Evolutionary conservation across 2,888 invertebrate species (phyloP).

Genomic region (Polydrusus pterygomalis): DNA sequence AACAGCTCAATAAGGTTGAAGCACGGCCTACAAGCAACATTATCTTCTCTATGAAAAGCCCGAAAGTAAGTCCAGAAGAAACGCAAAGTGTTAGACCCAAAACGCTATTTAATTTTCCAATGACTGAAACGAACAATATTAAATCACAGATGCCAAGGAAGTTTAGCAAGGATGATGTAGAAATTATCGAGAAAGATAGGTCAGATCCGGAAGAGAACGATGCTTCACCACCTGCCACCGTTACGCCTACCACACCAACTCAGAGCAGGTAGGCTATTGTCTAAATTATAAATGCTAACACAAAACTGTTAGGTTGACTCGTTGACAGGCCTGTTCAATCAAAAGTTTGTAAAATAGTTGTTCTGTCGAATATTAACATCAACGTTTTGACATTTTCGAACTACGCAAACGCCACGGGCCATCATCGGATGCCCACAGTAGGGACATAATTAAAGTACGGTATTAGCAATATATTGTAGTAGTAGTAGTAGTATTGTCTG

Average conservation of each 20-base stretch:
- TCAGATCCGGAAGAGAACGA: constrained; percentile 58
- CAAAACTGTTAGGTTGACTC: too few species aligned
- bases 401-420: too few species aligned
- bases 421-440: too few species aligned
- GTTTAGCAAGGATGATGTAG: constrained; percentile 66
- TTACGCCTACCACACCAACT: constrained; percentile 54
- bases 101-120: constrained; percentile 55
- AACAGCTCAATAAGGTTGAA: constrained; percentile 83
- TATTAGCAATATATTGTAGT: too few species aligned
- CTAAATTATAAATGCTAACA: too few species aligned
- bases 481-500: too few species aligned
- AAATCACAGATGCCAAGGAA: constrained; percentile 60
- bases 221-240: constrained; percentile 55
- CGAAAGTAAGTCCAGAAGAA: constrained; percentile 61
- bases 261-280: constrained; percentile 40
- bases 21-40: constrained; percentile 78
- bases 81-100: constrained; percentile 34
- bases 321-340: too few species aligned
- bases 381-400: too few species aligned
- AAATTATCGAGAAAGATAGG: constrained; percentile 70
- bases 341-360: too few species aligned
- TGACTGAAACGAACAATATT: constrained; percentile 53
- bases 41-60: constrained; percentile 78
- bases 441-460: too few species aligned
- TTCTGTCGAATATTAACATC: too few species aligned